A percentile compares a stretch with the other conserved stretches of the same genome.
These are phyloP conservation scores for Sesamia nonagrioides DNA, from an alignment of 1,140 invertebrate genomes.

Conservation along the genomic window DNA sequence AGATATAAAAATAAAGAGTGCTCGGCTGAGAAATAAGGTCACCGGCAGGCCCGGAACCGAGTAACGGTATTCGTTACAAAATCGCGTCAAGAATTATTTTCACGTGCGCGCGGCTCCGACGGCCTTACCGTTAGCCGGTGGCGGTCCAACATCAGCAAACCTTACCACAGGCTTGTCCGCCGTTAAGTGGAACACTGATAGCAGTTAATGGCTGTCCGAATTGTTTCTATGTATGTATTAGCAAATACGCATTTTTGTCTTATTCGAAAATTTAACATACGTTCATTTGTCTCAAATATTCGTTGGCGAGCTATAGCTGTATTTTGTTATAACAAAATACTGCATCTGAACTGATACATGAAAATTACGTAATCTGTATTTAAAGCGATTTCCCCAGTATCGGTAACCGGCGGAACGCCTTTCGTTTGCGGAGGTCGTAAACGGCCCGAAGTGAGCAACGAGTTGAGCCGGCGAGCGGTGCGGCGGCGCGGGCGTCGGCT, in stretches of 20 bases:
- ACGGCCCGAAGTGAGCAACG: constrained; percentile 46
- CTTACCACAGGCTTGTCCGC: constrained; percentile 51
- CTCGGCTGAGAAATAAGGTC: constrained; percentile 82
- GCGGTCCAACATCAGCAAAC: constrained; percentile 54
- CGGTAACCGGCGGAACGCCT: constrained; percentile 55
- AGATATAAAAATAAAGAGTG: constrained; percentile 83
- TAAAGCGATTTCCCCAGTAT: constrained; percentile 63
- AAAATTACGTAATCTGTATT: constrained; percentile 61
- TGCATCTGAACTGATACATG: constrained; percentile 23
- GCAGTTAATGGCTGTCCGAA: constrained; percentile 8
- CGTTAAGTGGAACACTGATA: constrained; percentile 73
- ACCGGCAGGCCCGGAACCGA: constrained; percentile 83
- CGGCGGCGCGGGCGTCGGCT: constrained; percentile 50
- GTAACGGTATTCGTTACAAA: constrained; percentile 86
- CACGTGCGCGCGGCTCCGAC: constrained; percentile 77
- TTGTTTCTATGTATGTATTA: not conserved
- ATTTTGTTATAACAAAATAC: constrained; percentile 18
- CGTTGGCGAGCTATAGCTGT: not conserved
- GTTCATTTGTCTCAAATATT: constrained; percentile 24
- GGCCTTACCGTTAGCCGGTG: constrained; percentile 76
- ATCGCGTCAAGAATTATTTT: constrained; percentile 87
- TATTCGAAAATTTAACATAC: not conserved
- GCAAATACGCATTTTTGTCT: not conserved
- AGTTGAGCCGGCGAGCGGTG: constrained; percentile 30
- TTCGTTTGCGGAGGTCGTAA: constrained; percentile 65